Evolutionary conservation across 2,888 invertebrate species (phyloP), one percentile per base, ranked within the genome.

Genomic region (Ectemnius lituratus): DNA sequence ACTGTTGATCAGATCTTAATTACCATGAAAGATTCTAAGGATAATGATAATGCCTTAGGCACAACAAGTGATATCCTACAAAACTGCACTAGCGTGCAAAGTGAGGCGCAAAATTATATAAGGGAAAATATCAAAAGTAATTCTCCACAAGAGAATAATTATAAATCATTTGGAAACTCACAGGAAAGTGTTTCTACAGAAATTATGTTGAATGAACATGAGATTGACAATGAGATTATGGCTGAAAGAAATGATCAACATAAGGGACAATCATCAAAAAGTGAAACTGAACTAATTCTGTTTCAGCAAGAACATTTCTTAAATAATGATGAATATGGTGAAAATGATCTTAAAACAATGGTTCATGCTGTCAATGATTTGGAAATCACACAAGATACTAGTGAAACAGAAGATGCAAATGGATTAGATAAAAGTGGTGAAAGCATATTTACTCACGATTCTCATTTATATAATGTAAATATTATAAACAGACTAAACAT

Each of bases 401-500:
- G 46, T 52, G 20, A 18, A 62, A 8, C 23, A 65, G 61, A 23
- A 20, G 16, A 27, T 28, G 46, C n/a, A 20, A 56, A 46, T 13
- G 18, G 11, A 47, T 18, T 4, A 37, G 45, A 62, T 5, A 14
- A 20, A 18, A 52, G 28, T 18, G 68, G 62, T 37, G 8, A 37
- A 37, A 37, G 11, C 11, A 11, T 28, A 63, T 18, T n/a, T 14
- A n/a, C 20, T 16, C 49, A 59, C 56, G 46, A 58, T 56, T 20
- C 20, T 5, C 8, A 57, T 45, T 5, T 52, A 16, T 18, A 37
- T 20, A 59, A 60, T 63, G 57, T 71, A 69, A 64, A 75, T 60
- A 64, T 65, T 14, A 69, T 58, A 37, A 79, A 81, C 64, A 72
- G 69, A 67, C 60, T 79, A 58, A 78, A 79, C 16, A 56, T 28